phyloP scores from a whole-genome alignment of 1,140 invertebrate species.

The Leptinotarsa lineolata region DNA sequence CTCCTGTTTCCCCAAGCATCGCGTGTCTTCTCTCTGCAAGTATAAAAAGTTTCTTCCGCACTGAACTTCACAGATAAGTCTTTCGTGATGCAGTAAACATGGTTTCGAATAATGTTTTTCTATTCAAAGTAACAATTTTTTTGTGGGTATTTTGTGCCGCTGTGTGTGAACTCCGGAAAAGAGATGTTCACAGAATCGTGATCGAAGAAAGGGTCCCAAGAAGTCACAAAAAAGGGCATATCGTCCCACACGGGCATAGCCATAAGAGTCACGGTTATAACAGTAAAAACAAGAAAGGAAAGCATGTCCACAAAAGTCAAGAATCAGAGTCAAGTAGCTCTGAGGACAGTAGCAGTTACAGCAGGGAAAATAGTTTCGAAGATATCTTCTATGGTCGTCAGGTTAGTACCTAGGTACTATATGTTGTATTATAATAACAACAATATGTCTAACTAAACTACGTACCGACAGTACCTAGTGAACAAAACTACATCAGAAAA shows the following conservation, averaged over 20 bases:
- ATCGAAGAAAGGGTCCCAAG: conserved; percentile 17
- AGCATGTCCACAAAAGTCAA: neutral
- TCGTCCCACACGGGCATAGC: neutral
- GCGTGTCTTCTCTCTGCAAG: neutral
- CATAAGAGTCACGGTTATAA: neutral
- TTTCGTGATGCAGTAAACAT: neutral
- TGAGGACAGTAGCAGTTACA: conserved; percentile 14
- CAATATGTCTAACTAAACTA: no score
- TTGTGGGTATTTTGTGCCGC: conserved; percentile 11
- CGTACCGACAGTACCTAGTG: no score
- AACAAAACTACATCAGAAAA: no score
- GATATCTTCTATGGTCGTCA: conserved; percentile 10
- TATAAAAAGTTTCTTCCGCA: conserved; percentile 21
- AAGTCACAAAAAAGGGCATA: conserved; percentile 17
- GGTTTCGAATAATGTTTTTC: neutral
- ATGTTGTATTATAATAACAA: no score
- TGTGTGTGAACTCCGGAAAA: conserved; percentile 14
- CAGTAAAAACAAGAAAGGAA: conserved; percentile 10
- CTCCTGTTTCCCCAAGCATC: neutral
- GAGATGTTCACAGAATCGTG: conserved; percentile 23
- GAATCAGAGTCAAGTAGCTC: neutral
- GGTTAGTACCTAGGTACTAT: conserved; percentile 11
- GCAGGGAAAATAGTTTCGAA: conserved; percentile 22
- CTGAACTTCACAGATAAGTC: conserved; percentile 1
- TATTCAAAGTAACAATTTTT: conserved; percentile 1